Base-by-base conservation (phyloP, 2,888 invertebrate species). In the Diloba caeruleocephala region DNA sequence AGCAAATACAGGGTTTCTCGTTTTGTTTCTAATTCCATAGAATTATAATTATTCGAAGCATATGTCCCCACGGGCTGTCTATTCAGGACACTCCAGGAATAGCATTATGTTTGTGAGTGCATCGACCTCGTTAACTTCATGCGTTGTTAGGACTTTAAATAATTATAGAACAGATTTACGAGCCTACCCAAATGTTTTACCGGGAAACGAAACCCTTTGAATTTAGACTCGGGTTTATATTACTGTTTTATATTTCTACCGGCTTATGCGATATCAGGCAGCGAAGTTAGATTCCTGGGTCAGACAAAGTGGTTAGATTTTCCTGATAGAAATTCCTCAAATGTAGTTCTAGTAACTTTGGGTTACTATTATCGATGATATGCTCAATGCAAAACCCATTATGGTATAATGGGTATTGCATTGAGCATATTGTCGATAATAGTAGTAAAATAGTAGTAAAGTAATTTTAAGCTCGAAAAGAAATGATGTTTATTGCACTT, bases 41-140 rank as follows among this genome's bases (percentile, higher is more conserved):
- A 43, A 48, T 44, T 52, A n/a, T n/a, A n/a, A n/a, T n/a, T n/a
- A 26, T 42, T 32, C 36, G 32, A 46, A 45, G 53, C 67, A 59
- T 60, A 50, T 48, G 43, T 52, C 44, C 15, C 43, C 41, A 61
- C 19, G 25, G 46, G 37, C 12, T 49, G 58, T 73, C 73, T 70
- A 75, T 75, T 72, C 71, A 74, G 74, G 74, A 77, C 58, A 70
- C 72, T 50, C 74, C 71, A 79, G 79, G 79, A 79, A 78, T 87
- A 89, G 85, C 88, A 26, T 39, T 19, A 49, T 43, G 60, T 64
- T 66, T 64, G 74, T 60, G 71, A 76, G 90, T 72, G 64, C 88
- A 74, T 76, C 74, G 88, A 87, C 81, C 90, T 62, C 72, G 46
- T 68, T 74, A 79, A 81, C 83, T 66, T 76, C 79, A 80, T 77